Base-by-base conservation (phyloP, 1,140 invertebrate species). In the Pseudomyrmex gracilis region DNA sequence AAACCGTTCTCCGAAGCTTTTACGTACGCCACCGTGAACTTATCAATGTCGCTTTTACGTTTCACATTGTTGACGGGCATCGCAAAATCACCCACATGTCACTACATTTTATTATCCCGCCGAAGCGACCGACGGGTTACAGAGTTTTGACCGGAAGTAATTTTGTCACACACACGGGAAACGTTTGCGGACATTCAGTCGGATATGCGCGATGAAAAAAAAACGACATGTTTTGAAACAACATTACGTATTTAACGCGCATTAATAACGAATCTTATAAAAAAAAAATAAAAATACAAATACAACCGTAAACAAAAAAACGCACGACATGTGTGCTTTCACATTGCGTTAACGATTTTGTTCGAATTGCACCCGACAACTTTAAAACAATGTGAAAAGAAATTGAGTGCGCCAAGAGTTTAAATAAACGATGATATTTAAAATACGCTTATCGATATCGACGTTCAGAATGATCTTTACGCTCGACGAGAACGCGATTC, bases 1-100 rank as follows among this genome's bases (percentile, higher is more conserved):
- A 82, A 82, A 87, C 71, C 60, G 74, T 87, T 78, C 34, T 34
- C 55, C 80, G 80, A 82, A 85, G 86, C 85, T 78, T 84, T 87
- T 73, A 73, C 80, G 68, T 73, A 80, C 51, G 67, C 43, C 66
- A 12, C 66, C 76, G 58, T 80, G 76, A 51, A 80, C 76, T 80
- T 80, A 71, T 80, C 76, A 80, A 71, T 58, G 66, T 80, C 76
- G 76, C 76, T 80, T 80, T 80, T 80, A 71, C 58, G 51, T 70
- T 80, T 45, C 55, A 80, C 53, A 80, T 71, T 71, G 76, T 60
- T 80, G 76, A 80, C 66, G 66, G 49, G 76, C 67, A 71, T 80
- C 66, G 76, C 66, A 67, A 80, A 80, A 80, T 80, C 76, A 24
- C 76, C 53, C 64, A 45, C 66, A 22, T 57, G 66, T 80, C 76